Conservation (phyloP, 2,888 invertebrate genomes). For the Alsophila aescularia region DNA sequence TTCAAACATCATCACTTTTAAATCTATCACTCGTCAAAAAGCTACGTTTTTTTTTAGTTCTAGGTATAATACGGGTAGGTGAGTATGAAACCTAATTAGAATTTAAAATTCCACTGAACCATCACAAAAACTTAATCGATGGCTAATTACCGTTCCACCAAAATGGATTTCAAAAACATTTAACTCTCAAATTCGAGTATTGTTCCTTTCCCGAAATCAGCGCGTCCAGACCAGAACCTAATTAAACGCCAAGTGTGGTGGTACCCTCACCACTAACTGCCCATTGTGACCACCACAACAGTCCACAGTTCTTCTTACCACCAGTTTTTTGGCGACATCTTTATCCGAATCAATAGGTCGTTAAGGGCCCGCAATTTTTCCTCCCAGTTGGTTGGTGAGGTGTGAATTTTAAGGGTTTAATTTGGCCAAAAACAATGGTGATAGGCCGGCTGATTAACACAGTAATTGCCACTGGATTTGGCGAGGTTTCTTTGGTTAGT, state of each 20-base stretch:
- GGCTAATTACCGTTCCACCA: constrained; percentile 4
- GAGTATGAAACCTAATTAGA: too few relatives aligned
- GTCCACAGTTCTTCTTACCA: constrained; percentile 46
- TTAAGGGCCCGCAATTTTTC: constrained; percentile 55
- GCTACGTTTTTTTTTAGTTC: too few relatives aligned
- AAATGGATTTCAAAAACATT: constrained; percentile 23
- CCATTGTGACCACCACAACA: constrained; percentile 61
- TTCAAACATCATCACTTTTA: too few relatives aligned
- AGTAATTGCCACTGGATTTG: constrained; percentile 50
- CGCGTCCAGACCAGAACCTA: constrained; percentile 16
- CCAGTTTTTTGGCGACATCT: constrained; percentile 73
- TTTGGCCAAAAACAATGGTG: constrained; percentile 36
- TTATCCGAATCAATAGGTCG: constrained; percentile 77
- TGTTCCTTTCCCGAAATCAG: constrained; percentile 33
- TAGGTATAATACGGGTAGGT: too few relatives aligned
- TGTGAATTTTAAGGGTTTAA: constrained; percentile 59
- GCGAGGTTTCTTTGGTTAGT: constrained; percentile 41
- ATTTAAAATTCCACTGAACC: too few relatives aligned
- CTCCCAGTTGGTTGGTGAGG: constrained; percentile 43
- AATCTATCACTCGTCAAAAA: too few relatives aligned
- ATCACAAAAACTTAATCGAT: neutral
- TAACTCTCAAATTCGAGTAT: constrained; percentile 29
- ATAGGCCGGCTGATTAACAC: constrained; percentile 40
- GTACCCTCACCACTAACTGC: constrained; percentile 52
- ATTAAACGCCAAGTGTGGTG: constrained; percentile 38